A percentile compares a stretch with the other conserved stretches of the same genome.
Conservation (phyloP, 2,797 vertebrate species). For the Microctenopoma steveboyesi region DNA sequence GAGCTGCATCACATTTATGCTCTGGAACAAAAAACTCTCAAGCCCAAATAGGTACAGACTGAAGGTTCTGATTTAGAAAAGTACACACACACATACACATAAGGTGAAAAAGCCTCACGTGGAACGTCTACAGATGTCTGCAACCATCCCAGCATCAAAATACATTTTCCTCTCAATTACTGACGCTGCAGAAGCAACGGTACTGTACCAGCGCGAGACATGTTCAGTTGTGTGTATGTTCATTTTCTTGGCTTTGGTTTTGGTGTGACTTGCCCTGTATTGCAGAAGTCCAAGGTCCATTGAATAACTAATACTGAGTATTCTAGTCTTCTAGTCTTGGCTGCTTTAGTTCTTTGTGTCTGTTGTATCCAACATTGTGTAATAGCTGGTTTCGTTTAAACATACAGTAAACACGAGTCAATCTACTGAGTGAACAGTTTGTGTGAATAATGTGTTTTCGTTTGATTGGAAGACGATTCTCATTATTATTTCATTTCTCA, state of each 20-base stretch:
- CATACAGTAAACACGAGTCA: not conserved
- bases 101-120: not conserved
- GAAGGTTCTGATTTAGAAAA: slow-evolving; percentile 23
- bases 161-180: not conserved
- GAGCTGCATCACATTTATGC: slow-evolving; percentile 54
- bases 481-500: slow-evolving; percentile 49
- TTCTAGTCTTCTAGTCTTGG: not conserved
- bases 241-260: too few species aligned
- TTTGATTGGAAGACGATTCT: slow-evolving; percentile 46
- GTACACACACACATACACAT: slow-evolving; percentile 20
- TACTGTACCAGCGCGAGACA: too few species aligned
- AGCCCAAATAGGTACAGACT: slow-evolving; percentile 28
- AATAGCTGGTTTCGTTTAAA: slow-evolving; percentile 3
- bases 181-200: not conserved
- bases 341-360: not conserved
- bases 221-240: not conserved
- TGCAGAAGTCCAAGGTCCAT: too few species aligned
- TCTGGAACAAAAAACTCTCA: slow-evolving; percentile 39
- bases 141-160: slow-evolving; percentile 8
- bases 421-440: slow-evolving; percentile 1
- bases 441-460: not conserved
- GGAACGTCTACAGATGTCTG: slow-evolving; percentile 28
- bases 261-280: too few species aligned
- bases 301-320: too few species aligned
- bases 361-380: not conserved